Evolutionary conservation across 2,888 invertebrate species (phyloP).

Genomic region (Pyrocoelia pectoralis): DNA sequence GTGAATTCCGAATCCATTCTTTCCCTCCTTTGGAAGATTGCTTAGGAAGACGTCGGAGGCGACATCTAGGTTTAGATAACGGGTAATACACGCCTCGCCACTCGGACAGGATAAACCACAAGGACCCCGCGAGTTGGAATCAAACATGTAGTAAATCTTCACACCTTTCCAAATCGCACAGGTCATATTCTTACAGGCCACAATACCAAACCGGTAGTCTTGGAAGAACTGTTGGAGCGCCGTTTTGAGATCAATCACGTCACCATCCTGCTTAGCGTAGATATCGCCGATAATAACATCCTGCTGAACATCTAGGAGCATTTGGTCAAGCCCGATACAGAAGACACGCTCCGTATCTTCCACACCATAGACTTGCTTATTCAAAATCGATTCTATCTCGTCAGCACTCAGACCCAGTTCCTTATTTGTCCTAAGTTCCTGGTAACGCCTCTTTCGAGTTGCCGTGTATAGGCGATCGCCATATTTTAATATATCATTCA

Average conservation of each 20-base stretch:
- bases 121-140: conserved; percentile 60
- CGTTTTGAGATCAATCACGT: conserved; percentile 51
- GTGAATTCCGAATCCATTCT: conserved; percentile 52
- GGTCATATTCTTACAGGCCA: conserved; percentile 52
- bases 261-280: conserved; percentile 46
- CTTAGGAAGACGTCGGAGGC: conserved; percentile 49
- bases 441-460: conserved; percentile 52
- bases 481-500: conserved; percentile 69
- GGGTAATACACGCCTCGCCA: conserved; percentile 57
- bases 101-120: conserved; percentile 50
- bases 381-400: conserved; percentile 49
- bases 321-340: conserved; percentile 54
- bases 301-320: conserved; percentile 51
- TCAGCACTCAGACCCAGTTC: conserved; percentile 43
- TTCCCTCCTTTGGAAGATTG: conserved; percentile 52
- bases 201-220: conserved; percentile 52
- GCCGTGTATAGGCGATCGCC: conserved; percentile 69
- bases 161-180: conserved; percentile 60
- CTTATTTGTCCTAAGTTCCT: conserved; percentile 41
- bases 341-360: conserved; percentile 51
- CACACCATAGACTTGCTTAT: conserved; percentile 46
- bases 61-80: conserved; percentile 49
- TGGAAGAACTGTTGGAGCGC: conserved; percentile 57
- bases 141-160: conserved; percentile 60
- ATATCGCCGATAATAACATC: conserved; percentile 54